Conservation (phyloP, 2,888 invertebrate species). For the Morpho helenor region DNA sequence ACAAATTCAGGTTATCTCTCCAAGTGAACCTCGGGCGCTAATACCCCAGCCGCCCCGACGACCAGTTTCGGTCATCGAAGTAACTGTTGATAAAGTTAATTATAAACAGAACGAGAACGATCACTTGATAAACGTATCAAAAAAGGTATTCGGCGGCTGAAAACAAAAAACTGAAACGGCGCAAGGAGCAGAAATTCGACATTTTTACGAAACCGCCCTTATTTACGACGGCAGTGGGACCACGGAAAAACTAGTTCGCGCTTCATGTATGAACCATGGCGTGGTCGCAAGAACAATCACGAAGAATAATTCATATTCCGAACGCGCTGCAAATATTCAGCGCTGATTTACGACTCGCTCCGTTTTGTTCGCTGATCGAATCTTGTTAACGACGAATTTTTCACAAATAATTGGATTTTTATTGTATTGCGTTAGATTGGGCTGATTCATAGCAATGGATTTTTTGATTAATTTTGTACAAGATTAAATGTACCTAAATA, state of each 20-base stretch:
- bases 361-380: constrained; percentile 45
- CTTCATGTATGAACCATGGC: constrained; percentile 79
- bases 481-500: constrained; percentile 3
- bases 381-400: constrained; percentile 70
- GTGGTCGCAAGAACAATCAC: constrained; percentile 73
- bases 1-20: constrained; percentile 68
- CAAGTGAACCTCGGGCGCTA: constrained; percentile 48
- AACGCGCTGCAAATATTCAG: constrained; percentile 73
- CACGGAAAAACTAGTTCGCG: constrained; percentile 73
- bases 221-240: constrained; percentile 51
- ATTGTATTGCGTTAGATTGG: constrained; percentile 36
- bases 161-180: constrained; percentile 41
- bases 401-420: constrained; percentile 76
- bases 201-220: constrained; percentile 57
- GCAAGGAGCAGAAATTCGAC: constrained; percentile 46
- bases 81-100: constrained; percentile 56
- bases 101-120: constrained; percentile 48
- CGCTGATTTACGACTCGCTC: constrained; percentile 64
- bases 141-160: constrained; percentile 25
- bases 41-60: constrained; percentile 44
- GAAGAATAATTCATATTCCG: constrained; percentile 77
- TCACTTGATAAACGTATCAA: constrained; percentile 19
- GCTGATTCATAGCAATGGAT: constrained; percentile 1
- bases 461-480: constrained; percentile 1
- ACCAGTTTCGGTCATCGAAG: constrained; percentile 46